Percentiles rank a stretch among this genome's conserved stretches.
phyloP scores from a whole-genome alignment of 2,797 vertebrate species.

The Orestias chungarensis region DNA sequence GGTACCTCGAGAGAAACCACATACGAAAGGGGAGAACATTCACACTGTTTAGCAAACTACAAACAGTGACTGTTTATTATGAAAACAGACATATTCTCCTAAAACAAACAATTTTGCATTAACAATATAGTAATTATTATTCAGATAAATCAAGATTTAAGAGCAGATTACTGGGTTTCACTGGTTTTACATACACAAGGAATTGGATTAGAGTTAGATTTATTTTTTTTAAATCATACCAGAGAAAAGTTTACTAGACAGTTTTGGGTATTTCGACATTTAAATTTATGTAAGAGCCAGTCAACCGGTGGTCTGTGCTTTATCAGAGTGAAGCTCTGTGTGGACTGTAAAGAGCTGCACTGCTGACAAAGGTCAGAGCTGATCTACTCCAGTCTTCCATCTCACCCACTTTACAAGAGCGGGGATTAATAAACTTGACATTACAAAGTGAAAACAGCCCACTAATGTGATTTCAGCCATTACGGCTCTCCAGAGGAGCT shows the following conservation, averaged over 20 bases:
- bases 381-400: constrained; percentile 46
- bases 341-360: constrained; percentile 17
- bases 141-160: neutral
- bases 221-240: constrained; percentile 4
- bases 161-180: neutral
- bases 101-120: neutral
- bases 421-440: constrained; percentile 68
- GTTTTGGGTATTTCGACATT: constrained; percentile 20
- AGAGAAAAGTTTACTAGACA: neutral
- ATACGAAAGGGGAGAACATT: too few relatives aligned
- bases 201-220: neutral
- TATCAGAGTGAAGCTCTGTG: constrained; percentile 8
- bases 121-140: neutral
- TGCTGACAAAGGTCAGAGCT: constrained; percentile 43
- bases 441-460: constrained; percentile 67
- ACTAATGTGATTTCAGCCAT: constrained; percentile 63
- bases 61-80: neutral
- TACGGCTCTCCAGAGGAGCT: constrained; percentile 50
- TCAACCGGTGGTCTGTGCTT: neutral
- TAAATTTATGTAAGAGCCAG: constrained; percentile 29
- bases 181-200: neutral
- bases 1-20: too few relatives aligned
- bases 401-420: constrained; percentile 61
- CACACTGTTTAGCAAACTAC: neutral
- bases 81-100: neutral